These are phyloP conservation scores for Oscheius myriophilus DNA, from an alignment of 2,888 invertebrate species.

Conservation along the genomic window DNA sequence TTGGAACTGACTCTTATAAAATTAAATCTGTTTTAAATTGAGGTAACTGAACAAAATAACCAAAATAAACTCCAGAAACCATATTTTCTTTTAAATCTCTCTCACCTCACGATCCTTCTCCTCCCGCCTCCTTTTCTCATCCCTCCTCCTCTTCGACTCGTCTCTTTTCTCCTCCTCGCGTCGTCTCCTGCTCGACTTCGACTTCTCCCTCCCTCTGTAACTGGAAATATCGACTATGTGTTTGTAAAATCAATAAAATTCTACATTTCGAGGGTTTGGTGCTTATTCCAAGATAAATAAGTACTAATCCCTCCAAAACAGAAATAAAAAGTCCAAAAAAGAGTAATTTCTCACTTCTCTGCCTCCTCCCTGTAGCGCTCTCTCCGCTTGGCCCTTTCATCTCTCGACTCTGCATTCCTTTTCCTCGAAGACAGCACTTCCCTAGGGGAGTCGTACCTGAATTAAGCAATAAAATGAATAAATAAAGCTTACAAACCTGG, in stretches of 20 bases:
- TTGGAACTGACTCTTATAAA: no score
- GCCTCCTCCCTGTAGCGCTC: slow-evolving; percentile 31
- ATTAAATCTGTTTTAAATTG: no score
- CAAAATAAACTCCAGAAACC: neutral
- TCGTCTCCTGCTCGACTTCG: slow-evolving; percentile 10
- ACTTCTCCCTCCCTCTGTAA: slow-evolving; percentile 21
- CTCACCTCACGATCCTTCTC: slow-evolving; percentile 4
- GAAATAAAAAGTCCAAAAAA: neutral
- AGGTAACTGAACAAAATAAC: no score
- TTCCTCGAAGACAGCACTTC: slow-evolving; percentile 5
- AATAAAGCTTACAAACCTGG: slow-evolving; percentile 4
- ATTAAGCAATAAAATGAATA: neutral
- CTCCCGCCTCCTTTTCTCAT: slow-evolving; percentile 12
- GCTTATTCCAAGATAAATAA: no score
- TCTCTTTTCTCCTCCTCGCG: slow-evolving; percentile 6
- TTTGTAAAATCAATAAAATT: no score
- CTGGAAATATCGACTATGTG: slow-evolving; percentile 11
- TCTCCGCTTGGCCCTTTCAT: slow-evolving; percentile 47
- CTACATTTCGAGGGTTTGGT: no score
- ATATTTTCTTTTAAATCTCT: neutral
- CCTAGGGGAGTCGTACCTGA: slow-evolving; percentile 25
- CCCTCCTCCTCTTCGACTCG: slow-evolving; percentile 5
- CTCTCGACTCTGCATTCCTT: slow-evolving; percentile 36
- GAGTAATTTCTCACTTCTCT: slow-evolving; percentile 17
- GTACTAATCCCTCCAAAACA: no score